Conservation (phyloP, 2,113 vertebrate species). For the Leptosomus discolor region DNA sequence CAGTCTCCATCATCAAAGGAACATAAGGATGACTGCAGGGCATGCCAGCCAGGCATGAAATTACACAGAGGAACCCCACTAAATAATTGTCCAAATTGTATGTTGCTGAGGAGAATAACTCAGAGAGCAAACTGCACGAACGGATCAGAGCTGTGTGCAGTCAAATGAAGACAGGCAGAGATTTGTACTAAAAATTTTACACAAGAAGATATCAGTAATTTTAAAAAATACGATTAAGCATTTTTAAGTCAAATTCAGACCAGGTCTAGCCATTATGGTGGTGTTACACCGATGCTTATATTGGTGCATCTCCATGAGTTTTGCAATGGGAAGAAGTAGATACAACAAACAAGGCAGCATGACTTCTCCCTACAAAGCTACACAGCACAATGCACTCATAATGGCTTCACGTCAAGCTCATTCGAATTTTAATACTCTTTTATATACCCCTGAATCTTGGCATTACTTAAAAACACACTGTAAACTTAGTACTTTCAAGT, state of each 20-base stretch:
- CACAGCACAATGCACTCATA: not conserved
- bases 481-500: not conserved
- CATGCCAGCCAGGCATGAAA: slow-evolving; percentile 35
- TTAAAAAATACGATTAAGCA: not conserved
- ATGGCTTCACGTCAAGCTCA: not conserved
- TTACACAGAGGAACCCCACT: not conserved
- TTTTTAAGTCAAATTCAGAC: not conserved
- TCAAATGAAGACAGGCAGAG: not conserved
- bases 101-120: not conserved
- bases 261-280: not conserved
- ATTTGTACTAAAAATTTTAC: not conserved
- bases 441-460: not conserved
- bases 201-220: not conserved
- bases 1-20: slow-evolving; percentile 22
- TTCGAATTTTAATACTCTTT: not conserved
- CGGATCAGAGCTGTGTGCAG: not conserved
- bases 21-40: not conserved
- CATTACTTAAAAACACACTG: not conserved
- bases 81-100: slow-evolving; percentile 31
- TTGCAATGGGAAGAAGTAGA: not conserved
- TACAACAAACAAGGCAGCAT: not conserved
- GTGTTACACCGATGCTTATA: not conserved
- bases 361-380: not conserved
- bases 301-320: not conserved
- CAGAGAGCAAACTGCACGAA: not conserved